These are phyloP conservation scores for Dorcus hopei DNA, from an alignment of 2,888 invertebrate species.

Conservation along the genomic window DNA sequence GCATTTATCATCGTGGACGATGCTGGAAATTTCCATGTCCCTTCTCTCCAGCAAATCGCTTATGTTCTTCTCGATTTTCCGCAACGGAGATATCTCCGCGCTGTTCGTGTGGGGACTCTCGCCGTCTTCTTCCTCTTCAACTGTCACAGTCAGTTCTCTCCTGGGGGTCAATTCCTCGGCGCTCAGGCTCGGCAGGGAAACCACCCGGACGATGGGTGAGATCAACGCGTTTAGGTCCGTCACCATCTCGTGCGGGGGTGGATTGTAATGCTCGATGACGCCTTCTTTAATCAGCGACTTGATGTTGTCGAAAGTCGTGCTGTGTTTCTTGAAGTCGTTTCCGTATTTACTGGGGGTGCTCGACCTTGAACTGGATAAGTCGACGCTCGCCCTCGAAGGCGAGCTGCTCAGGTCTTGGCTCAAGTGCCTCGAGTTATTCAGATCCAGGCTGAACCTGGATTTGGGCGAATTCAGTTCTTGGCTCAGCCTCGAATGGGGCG, in stretches of 20 bases:
- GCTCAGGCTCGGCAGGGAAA: slow-evolving; percentile 64
- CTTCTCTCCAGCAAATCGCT: slow-evolving; percentile 61
- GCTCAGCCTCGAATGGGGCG: slow-evolving; percentile 56
- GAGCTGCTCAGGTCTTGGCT: slow-evolving; percentile 43
- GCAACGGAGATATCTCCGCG: slow-evolving; percentile 63
- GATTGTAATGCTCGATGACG: slow-evolving; percentile 57
- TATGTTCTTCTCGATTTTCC: slow-evolving; percentile 71
- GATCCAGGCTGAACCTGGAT: slow-evolving; percentile 60
- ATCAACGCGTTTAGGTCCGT: slow-evolving; percentile 61
- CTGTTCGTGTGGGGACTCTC: slow-evolving; percentile 62
- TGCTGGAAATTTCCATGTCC: slow-evolving; percentile 41
- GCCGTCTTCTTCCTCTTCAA: slow-evolving; percentile 70
- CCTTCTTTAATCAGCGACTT: slow-evolving; percentile 71
- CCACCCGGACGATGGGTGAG: slow-evolving; percentile 65
- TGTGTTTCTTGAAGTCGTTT: slow-evolving; percentile 67
- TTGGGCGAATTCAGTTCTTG: slow-evolving; percentile 59
- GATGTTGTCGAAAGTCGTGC: slow-evolving; percentile 75
- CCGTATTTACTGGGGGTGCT: slow-evolving; percentile 52
- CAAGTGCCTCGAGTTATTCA: slow-evolving; percentile 52
- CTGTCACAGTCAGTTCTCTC: slow-evolving; percentile 65
- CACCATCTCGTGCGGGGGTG: slow-evolving; percentile 58
- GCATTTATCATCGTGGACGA: slow-evolving; percentile 38
- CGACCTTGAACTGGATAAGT: slow-evolving; percentile 43
- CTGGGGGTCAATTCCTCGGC: slow-evolving; percentile 60
- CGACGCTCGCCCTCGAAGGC: slow-evolving; percentile 41